Base-by-base conservation (phyloP, 2,888 invertebrate species). In the Xestobium rufovillosum region DNA sequence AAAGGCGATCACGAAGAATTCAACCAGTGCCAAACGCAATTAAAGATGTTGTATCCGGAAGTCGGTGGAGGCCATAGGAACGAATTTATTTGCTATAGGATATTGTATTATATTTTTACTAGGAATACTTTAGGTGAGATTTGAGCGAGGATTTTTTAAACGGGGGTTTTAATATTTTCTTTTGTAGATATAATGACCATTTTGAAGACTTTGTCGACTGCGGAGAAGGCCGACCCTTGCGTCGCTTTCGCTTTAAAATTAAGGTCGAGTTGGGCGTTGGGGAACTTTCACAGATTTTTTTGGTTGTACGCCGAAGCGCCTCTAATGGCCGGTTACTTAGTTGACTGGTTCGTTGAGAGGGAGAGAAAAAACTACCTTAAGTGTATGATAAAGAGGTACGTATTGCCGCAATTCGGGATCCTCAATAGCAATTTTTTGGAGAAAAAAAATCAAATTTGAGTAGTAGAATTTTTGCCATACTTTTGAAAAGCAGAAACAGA, bases 1-100 rank as follows among this genome's bases (percentile, higher is more conserved):
- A 95, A 89, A 69, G 91, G 92, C 34, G 98, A 98, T 62, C 94
- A 95, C 63, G 96, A 95, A 61, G 98, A 99, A 65, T 98, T 97
- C 63, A 99, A 99, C 72, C 97, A 98, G 66, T 99, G 98, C 63
- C 98, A 98, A 69, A 94, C 95, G 9, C 98, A 99, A 69, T 72
- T 99, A 35, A 90, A 90, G 71, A 86, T 90, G 76, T 74, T 99
- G 17, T 98, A 98, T 64, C 68, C 77, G 45, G 89, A 90, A 65
- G 67, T 85, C 42, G 82, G 80, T 17, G 73, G 78, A 14, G 74
- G 73, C 42, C 88, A 95, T 71, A 73, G 79, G 44, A 75, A 84
- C 45, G 98, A 99, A 68, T 99, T 99, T 67, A 84, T 85, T 34
- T 94, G 95, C 34, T 99, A 99, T 66, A 74, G 96, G 51, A 89